Evolutionary conservation across 2,888 invertebrate species (phyloP).

Genomic region (Pheosia gnoma): DNA sequence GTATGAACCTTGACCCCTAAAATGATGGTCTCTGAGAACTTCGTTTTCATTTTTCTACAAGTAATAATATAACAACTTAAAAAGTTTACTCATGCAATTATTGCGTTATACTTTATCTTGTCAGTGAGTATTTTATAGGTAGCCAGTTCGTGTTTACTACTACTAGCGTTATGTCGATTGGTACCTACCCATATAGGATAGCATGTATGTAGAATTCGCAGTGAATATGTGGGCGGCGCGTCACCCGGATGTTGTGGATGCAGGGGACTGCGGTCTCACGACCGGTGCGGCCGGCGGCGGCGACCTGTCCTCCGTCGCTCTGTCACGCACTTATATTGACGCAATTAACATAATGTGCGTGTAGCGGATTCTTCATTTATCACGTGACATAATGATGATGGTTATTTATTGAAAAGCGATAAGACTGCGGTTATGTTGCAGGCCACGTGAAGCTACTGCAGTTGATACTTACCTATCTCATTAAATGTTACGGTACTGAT

Average conservation of each 20-base stretch:
- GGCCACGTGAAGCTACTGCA: neutral
- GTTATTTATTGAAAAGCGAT: constrained; percentile 6
- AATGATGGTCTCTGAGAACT: constrained; percentile 35
- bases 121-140: neutral
- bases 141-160: too few species aligned
- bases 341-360: constrained; percentile 19
- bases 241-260: constrained; percentile 40
- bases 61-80: constrained; percentile 12
- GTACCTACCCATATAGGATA: constrained; percentile 41
- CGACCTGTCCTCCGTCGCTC: constrained; percentile 13
- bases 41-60: constrained; percentile 12
- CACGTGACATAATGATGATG: constrained; percentile 3
- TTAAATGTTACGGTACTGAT: neutral
- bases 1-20: constrained; percentile 57
- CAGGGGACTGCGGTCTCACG: constrained; percentile 45
- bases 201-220: constrained; percentile 55
- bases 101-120: constrained; percentile 17
- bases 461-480: neutral
- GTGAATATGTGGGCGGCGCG: constrained; percentile 43
- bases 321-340: constrained; percentile 30
- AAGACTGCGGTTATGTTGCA: constrained; percentile 2
- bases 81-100: constrained; percentile 10
- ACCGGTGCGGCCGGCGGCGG: constrained; percentile 13
- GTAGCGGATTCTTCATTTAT: constrained; percentile 10
- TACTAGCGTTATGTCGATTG: constrained; percentile 20